Base-by-base conservation (phyloP, 2,888 invertebrate species). In the Phyllotreta striolata region DNA sequence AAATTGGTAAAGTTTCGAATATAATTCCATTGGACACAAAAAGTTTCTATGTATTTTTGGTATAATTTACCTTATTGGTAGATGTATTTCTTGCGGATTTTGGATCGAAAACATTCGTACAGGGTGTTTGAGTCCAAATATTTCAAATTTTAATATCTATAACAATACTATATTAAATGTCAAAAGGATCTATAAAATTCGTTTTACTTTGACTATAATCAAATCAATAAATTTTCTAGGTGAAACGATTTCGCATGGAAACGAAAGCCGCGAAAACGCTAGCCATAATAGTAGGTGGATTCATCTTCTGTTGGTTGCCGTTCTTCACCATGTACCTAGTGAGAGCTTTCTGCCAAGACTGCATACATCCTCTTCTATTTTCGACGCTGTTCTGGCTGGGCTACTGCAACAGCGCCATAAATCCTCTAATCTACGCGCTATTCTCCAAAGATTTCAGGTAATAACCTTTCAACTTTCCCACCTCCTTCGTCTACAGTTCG, bases 191-290 rank as follows among this genome's bases (percentile, higher is more conserved):
- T 24, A 24, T 24, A 24, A 24, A 24, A 24, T 24, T 24, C 24
- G 2, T 24, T 24, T 24, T 4, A 24, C 1, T 1, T 24, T 4
- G 43, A 1, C 6, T 12, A 43, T 12, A 43, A 6, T 12, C 6
- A 6, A 47, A 7, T 8, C 12, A 6, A 12, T 6, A 6, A 9
- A 14, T 9, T 9, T 68, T 72, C 24, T 60, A 73, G 73, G 94
- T 95, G 67, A 94, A 94, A 79, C 88, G 95, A 52, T 95, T 95
- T 80, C 88, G 93, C 3, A 95, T 95, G 91, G 97, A 98, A 81
- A 96, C 96, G 0, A 97, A 97, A 83, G 97, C 97, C 0, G 96
- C 97, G 1, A 97, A 97, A 82, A 97, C 97, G 0, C 84, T 98
- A 57, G 97, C 95, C 66, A 96, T 98, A 70, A 98, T 98, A 69